phyloP scores from a whole-genome alignment of 2,113 vertebrate species.

The Lophotis ruficrista region DNA sequence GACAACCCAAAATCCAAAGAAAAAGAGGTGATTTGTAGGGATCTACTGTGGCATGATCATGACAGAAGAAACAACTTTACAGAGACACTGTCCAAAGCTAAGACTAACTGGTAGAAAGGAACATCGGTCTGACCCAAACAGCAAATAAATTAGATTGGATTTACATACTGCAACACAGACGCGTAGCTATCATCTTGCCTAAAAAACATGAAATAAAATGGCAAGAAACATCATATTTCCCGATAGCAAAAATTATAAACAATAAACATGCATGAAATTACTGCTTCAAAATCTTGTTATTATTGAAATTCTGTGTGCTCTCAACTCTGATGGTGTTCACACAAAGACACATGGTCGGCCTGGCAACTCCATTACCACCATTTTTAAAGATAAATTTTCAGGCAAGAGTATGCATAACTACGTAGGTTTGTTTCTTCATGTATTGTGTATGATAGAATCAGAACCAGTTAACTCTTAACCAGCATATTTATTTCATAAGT shows the following conservation, averaged over 20 bases:
- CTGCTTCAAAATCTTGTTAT: background rate
- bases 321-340: background rate
- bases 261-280: background rate
- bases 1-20: background rate
- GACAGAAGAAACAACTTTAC: background rate
- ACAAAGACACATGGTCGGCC: background rate
- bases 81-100: background rate
- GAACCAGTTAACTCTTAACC: background rate
- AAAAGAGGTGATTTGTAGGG: background rate
- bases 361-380: background rate
- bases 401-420: background rate
- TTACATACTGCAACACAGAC: background rate
- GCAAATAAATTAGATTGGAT: background rate
- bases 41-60: background rate
- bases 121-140: background rate
- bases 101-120: background rate
- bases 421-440: background rate
- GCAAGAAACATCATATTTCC: background rate
- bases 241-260: background rate
- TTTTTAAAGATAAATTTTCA: background rate
- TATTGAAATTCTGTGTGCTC: background rate
- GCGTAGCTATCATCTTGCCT: background rate
- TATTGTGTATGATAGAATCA: background rate
- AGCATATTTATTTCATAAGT: background rate
- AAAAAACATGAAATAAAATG: background rate